Percentiles rank a stretch among this genome's conserved stretches.
Conservation (phyloP, 1,140 invertebrate species). For the Adoxophyes honmai region DNA sequence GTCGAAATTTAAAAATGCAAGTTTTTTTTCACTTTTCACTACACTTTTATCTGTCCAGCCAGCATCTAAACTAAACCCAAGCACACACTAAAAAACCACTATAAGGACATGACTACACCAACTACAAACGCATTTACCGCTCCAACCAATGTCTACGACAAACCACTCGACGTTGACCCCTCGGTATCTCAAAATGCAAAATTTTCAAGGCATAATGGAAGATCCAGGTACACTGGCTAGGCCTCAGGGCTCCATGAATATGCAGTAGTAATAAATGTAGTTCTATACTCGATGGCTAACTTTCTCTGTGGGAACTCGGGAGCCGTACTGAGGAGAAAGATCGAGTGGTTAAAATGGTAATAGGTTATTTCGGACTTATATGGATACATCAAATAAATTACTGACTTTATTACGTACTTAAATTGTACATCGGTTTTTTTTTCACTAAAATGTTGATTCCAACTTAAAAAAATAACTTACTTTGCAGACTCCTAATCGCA, state of each 20-base stretch:
- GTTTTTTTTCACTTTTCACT: too few relatives aligned
- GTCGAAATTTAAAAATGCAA: too few relatives aligned
- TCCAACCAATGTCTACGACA: not conserved
- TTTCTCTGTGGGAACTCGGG: constrained; percentile 41
- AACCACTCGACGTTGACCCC: not conserved
- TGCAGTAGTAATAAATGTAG: constrained; percentile 66
- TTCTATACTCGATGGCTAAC: constrained; percentile 52
- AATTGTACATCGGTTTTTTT: too few relatives aligned
- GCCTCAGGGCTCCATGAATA: constrained; percentile 53
- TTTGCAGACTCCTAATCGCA: too few relatives aligned
- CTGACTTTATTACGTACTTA: too few relatives aligned
- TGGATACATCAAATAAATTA: too few relatives aligned
- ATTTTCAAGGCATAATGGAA: constrained; percentile 15
- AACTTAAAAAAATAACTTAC: too few relatives aligned
- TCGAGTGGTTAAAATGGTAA: too few relatives aligned
- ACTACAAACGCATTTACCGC: constrained; percentile 9
- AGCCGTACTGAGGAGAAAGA: not conserved
- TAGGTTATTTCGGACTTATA: too few relatives aligned
- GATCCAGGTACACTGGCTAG: constrained; percentile 27
- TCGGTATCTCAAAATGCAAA: not conserved
- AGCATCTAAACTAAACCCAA: too few relatives aligned
- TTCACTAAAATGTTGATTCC: too few relatives aligned
- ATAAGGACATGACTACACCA: not conserved
- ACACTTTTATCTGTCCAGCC: too few relatives aligned
- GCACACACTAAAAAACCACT: not conserved